A percentile compares a stretch with the other conserved stretches of the same genome.
Evolutionary conservation across 2,113 vertebrate genomes (phyloP).

Genomic region (Plecturocebus donacophilus): DNA sequence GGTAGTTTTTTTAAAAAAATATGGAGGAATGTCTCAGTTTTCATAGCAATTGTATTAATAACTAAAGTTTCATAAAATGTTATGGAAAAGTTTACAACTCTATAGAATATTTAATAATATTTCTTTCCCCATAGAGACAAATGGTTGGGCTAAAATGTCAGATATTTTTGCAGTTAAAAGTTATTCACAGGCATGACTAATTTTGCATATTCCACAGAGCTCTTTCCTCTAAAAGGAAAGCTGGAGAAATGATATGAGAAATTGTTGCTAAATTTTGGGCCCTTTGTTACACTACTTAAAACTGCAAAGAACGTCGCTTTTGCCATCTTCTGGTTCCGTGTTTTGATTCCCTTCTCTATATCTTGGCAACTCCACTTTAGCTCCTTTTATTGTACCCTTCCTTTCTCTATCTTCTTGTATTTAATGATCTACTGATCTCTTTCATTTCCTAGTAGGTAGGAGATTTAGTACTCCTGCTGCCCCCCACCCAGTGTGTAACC

Average conservation of each 20-base stretch:
- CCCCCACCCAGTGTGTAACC: neutral
- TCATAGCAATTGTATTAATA: conserved; percentile 61
- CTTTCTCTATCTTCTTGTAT: neutral
- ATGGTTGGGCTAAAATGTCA: neutral
- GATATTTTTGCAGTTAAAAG: conserved; percentile 16
- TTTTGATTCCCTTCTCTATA: neutral
- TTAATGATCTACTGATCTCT: neutral
- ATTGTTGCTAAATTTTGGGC: neutral
- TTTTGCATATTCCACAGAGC: neutral
- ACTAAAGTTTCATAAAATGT: conserved; percentile 29
- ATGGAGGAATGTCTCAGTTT: conserved; percentile 58
- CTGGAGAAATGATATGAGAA: neutral
- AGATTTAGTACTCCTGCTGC: neutral
- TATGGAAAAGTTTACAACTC: conserved; percentile 38
- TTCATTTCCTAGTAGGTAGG: neutral
- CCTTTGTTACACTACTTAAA: neutral
- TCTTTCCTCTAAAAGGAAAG: neutral
- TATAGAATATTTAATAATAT: neutral
- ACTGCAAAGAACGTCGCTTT: neutral
- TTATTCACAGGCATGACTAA: neutral
- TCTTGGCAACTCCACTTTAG: neutral
- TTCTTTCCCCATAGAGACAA: neutral
- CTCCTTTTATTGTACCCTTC: neutral
- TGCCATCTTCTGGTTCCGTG: conserved; percentile 34
- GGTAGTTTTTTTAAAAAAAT: neutral